phyloP scores from a whole-genome alignment of 1,140 invertebrate genomes.

The Cylas formicarius region DNA sequence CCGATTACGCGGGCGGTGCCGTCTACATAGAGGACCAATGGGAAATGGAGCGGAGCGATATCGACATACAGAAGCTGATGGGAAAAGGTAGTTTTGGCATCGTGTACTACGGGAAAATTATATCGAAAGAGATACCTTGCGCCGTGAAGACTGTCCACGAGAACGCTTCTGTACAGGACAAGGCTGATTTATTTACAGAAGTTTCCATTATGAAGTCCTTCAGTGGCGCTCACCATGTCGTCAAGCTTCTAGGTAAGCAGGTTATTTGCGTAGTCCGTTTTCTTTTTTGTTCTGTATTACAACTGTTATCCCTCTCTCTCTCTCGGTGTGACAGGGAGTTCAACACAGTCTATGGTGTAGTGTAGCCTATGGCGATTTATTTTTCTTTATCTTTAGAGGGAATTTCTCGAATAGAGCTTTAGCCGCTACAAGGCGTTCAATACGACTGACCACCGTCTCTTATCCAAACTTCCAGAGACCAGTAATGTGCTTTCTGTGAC shows the following conservation, averaged over 20 bases:
- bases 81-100: constrained; percentile 95
- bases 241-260: constrained; percentile 58
- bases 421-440: too few species aligned
- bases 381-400: too few species aligned
- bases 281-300: too few species aligned
- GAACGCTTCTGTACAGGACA: constrained; percentile 69
- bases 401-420: too few species aligned
- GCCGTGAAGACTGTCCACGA: constrained; percentile 94
- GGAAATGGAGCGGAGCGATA: constrained; percentile 81
- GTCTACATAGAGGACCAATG: constrained; percentile 87
- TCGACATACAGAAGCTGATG: constrained; percentile 69
- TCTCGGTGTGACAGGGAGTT: too few species aligned
- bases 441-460: too few species aligned
- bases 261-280: too few species aligned
- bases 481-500: too few species aligned
- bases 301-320: too few species aligned
- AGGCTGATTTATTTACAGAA: constrained; percentile 88
- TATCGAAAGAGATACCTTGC: constrained; percentile 55
- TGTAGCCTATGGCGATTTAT: too few species aligned
- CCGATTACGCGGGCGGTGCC: constrained; percentile 65
- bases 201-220: constrained; percentile 95
- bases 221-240: constrained; percentile 51
- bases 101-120: constrained; percentile 46
- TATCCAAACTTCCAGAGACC: too few species aligned
- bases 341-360: too few species aligned